These are phyloP conservation scores for Pipistrellus kuhlii DNA, from an alignment of 2,797 vertebrate species.

Conservation along the genomic window DNA sequence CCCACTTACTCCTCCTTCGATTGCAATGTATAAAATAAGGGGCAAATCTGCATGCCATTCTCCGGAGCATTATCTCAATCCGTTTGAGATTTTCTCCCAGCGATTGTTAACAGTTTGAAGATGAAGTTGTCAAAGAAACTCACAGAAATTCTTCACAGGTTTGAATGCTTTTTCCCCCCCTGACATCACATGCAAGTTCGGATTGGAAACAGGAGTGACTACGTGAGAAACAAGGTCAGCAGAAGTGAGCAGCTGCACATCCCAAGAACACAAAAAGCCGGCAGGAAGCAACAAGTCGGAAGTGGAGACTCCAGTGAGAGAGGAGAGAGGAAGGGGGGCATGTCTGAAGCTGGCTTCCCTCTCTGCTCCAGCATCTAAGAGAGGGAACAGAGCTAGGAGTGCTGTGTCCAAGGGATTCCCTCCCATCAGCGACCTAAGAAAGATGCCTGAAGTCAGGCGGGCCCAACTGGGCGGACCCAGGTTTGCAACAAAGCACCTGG, in stretches of 20 bases:
- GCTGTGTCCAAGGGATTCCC: not conserved
- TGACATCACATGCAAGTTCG: not conserved
- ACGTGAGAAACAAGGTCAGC: not conserved
- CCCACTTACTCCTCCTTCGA: too few relatives aligned
- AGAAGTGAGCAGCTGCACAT: not conserved
- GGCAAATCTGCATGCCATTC: too few relatives aligned
- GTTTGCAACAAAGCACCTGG: not conserved
- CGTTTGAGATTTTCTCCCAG: too few relatives aligned
- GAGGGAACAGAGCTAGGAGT: not conserved
- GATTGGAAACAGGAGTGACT: not conserved
- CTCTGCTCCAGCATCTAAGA: not conserved
- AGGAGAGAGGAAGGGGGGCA: not conserved
- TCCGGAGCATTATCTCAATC: too few relatives aligned
- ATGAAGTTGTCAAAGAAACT: too few relatives aligned
- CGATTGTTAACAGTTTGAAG: too few relatives aligned
- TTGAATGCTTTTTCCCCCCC: too few relatives aligned
- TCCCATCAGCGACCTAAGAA: not conserved
- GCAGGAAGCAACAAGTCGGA: not conserved
- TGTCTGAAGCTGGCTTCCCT: not conserved
- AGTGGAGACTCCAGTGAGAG: not conserved
- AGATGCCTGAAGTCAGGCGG: too few relatives aligned
- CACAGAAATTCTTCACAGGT: too few relatives aligned
- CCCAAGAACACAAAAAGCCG: not conserved
- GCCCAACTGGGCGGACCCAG: accelerated
- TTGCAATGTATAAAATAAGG: too few relatives aligned